Base-by-base conservation (phyloP, 2,888 invertebrate genomes). In the Hipparchia sbordonii region DNA sequence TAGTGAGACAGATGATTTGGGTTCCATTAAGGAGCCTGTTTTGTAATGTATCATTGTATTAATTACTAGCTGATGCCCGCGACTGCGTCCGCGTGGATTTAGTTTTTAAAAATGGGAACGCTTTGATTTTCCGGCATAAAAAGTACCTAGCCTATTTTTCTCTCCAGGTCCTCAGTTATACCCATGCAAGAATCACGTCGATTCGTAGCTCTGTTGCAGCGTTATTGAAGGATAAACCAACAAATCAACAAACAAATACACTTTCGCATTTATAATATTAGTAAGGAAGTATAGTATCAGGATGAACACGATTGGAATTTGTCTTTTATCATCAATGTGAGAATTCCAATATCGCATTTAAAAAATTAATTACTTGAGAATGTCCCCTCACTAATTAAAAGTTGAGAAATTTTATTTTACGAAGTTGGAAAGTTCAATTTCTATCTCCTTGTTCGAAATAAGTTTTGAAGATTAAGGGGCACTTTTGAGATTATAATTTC, bases 401-500 rank as follows among this genome's bases (percentile, higher is more conserved):
- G 66, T 66, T 54, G 2, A 13, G 10, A 12, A 67, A 67, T 67
- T 56, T 67, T 57, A 67, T 67, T 67, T 56, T 23, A 56, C 45
- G 13, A 45, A 65, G 56, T 67, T 57, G 57, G 6, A 13, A 46
- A 67, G 67, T 56, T 57, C 57, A 67, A 67, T 57, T 39, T 23
- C 56, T 39, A 56, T 56, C 46, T 57, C 68, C 59, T 68, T 60
- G 68, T 60, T 48, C 51, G 13, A 60, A 68, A 13, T 60, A 59
- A 68, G 68, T 68, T 68, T 65, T 59, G 59, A 13, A 68, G 57
- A 68, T 68, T 57, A 59, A 68, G 68, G 68, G 68, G 59, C 59
- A 59, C 68, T 68, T 59, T 60, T 59, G 68, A 51, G 59, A 68
- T 68, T 68, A 60, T 68, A 68, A 68, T 67, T 67, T 67, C 57